Base-by-base conservation (phyloP, 2,888 invertebrate species). In the Drosophila longiperda region DNA sequence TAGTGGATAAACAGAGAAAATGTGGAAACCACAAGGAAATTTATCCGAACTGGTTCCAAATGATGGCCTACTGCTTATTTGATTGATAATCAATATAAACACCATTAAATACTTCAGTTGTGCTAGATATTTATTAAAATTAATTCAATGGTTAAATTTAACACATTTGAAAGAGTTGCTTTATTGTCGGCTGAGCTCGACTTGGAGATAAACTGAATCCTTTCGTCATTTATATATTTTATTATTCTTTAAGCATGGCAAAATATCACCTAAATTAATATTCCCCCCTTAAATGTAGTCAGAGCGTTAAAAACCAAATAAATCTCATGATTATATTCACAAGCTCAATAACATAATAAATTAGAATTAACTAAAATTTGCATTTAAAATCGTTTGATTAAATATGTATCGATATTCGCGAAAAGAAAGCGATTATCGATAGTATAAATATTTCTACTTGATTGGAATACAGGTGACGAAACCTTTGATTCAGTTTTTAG, bases 11-110 rank as follows among this genome's bases (percentile, higher is more conserved):
- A 20, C 12, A 29, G 20, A 7, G 12, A 3, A 42, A 42, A 45
- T 42, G 20, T 11, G 6, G 7, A 45, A 45, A 20, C 3, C 20
- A n/a, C 23, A 33, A 42, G 40, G 36, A 40, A 50, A 23, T 23
- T 23, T 23, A 7, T 23, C 3, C 17, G 17, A 17, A 5, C 49
- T 8, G 34, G 17, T 17, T 29, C 49, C 20, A 29, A 59, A 57
- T 66, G 52, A 54, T 78, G 40, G 61, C 38, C 38, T 17, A 58
- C 61, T 20, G 54, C 29, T 38, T 38, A 48, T 59, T 55, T 48
- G 49, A 52, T 75, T 49, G 40, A 26, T 49, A 12, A 26, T 55
- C 26, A 55, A 26, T 55, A 26, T 2, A 7, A 29, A 38, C 7
- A 38, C 17, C 38, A 38, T 55, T 26, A 36, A 9, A 55, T n/a